These are phyloP conservation scores for Aspidoscelis tigris DNA, from an alignment of 2,113 vertebrate species.

Conservation along the genomic window DNA sequence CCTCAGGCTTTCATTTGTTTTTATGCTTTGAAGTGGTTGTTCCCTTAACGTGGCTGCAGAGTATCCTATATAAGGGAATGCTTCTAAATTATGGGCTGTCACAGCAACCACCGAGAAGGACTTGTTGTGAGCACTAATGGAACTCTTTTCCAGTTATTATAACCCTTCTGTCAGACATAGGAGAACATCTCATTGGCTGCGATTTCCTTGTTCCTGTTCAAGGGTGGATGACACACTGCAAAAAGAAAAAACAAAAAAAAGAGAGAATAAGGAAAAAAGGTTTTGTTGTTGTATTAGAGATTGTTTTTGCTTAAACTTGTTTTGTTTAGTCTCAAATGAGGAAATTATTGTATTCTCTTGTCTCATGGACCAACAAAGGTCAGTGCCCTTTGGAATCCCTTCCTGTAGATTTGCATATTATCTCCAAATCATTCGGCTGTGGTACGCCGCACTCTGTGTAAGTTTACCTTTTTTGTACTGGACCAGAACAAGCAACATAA, in stretches of 20 bases:
- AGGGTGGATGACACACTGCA: too few relatives aligned
- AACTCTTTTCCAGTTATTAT: neutral
- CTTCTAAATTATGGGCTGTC: neutral
- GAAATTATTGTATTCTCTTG: conserved; percentile 34
- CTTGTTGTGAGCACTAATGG: neutral
- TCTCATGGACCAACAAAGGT: neutral
- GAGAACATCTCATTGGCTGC: neutral
- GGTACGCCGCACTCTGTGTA: neutral
- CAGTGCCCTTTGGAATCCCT: conserved; percentile 29
- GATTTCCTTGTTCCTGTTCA: neutral
- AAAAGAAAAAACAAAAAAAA: too few relatives aligned
- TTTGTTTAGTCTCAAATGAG: conserved; percentile 48
- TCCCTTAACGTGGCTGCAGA: neutral
- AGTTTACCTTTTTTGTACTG: conserved; percentile 17
- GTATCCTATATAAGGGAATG: neutral
- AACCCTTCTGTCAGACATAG: neutral
- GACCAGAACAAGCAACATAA: neutral
- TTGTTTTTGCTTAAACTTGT: conserved; percentile 52
- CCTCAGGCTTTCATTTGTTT: too few relatives aligned
- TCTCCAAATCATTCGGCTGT: neutral
- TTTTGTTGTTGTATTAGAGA: conserved; percentile 55
- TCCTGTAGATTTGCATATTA: neutral
- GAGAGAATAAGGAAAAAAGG: too few relatives aligned
- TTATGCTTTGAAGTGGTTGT: too few relatives aligned
- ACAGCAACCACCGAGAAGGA: neutral